Evolutionary conservation across 2,113 vertebrate genomes (phyloP).

Genomic region (Ictalurus punctatus): DNA sequence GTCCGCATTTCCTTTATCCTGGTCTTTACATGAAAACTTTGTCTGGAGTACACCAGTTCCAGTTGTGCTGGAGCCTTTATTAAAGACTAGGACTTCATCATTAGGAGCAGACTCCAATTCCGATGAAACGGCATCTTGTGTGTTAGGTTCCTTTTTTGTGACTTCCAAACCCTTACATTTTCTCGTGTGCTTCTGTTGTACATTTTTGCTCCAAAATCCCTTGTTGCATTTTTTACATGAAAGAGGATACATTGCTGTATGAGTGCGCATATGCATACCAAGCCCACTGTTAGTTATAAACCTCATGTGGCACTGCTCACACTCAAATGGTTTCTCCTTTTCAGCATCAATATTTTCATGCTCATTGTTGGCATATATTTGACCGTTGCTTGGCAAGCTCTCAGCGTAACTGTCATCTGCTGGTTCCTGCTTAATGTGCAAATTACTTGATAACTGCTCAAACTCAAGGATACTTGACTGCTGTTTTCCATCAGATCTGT

Average conservation of each 20-base stretch:
- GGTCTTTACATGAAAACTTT: slow-evolving; percentile 65
- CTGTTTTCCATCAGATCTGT: slow-evolving; percentile 61
- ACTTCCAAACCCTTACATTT: slow-evolving; percentile 60
- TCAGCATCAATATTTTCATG: slow-evolving; percentile 20
- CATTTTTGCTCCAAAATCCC: slow-evolving; percentile 69
- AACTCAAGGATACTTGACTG: slow-evolving; percentile 53
- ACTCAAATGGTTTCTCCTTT: slow-evolving; percentile 55
- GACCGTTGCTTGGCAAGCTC: slow-evolving; percentile 19
- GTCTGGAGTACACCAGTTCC: slow-evolving; percentile 68
- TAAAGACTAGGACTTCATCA: slow-evolving; percentile 62
- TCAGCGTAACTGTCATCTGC: slow-evolving; percentile 54
- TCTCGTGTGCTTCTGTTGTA: slow-evolving; percentile 65
- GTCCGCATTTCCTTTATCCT: slow-evolving; percentile 45
- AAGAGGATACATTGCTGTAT: slow-evolving; percentile 52
- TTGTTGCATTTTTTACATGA: slow-evolving; percentile 65
- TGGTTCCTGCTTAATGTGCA: slow-evolving; percentile 67
- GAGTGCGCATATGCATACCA: slow-evolving; percentile 64
- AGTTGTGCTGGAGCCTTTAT: slow-evolving; percentile 60
- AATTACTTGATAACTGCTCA: slow-evolving; percentile 60
- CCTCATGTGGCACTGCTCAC: slow-evolving; percentile 60
- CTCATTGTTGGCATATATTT: slow-evolving; percentile 34
- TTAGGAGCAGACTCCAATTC: slow-evolving; percentile 58
- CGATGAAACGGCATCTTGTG: slow-evolving; percentile 53
- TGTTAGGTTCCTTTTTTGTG: not conserved
- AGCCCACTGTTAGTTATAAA: slow-evolving; percentile 65